These are phyloP conservation scores for Neomorphus geoffroyi DNA, from an alignment of 2,797 vertebrate species.

Conservation along the genomic window DNA sequence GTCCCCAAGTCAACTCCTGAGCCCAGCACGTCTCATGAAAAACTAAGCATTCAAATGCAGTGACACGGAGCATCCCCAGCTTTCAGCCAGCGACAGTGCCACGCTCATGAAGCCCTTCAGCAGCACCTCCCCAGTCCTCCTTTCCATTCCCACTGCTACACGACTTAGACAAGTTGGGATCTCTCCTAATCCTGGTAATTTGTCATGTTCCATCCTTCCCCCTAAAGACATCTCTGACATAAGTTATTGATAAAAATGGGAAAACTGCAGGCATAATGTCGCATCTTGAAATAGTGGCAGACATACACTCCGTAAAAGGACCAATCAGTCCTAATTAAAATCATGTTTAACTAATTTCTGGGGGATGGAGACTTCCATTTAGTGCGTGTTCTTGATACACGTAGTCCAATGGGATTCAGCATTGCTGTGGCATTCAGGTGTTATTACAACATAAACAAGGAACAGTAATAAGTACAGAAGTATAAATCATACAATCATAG, in stretches of 20 bases:
- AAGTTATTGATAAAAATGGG: not conserved
- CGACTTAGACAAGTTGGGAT: not conserved
- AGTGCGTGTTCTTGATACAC: not conserved
- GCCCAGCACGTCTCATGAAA: not conserved
- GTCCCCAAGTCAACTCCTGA: not conserved
- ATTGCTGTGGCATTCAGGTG: not conserved
- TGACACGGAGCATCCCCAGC: not conserved
- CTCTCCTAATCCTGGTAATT: not conserved
- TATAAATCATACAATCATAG: not conserved
- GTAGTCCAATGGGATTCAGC: not conserved
- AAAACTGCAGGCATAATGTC: not conserved
- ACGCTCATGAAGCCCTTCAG: accelerated
- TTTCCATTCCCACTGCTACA: not conserved
- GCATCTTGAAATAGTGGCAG: not conserved
- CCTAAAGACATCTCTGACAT: not conserved
- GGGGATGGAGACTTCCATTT: not conserved
- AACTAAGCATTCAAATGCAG: not conserved
- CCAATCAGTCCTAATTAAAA: slow-evolving; percentile 9
- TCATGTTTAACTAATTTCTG: not conserved
- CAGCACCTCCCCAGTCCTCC: not conserved
- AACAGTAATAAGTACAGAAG: not conserved
- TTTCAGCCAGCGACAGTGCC: not conserved
- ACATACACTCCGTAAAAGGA: not conserved
- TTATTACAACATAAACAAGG: not conserved
- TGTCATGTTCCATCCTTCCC: not conserved